Percentiles rank a stretch among this genome's conserved stretches.
Conservation (phyloP, 2,797 vertebrate genomes). For the Champsocephalus esox region DNA sequence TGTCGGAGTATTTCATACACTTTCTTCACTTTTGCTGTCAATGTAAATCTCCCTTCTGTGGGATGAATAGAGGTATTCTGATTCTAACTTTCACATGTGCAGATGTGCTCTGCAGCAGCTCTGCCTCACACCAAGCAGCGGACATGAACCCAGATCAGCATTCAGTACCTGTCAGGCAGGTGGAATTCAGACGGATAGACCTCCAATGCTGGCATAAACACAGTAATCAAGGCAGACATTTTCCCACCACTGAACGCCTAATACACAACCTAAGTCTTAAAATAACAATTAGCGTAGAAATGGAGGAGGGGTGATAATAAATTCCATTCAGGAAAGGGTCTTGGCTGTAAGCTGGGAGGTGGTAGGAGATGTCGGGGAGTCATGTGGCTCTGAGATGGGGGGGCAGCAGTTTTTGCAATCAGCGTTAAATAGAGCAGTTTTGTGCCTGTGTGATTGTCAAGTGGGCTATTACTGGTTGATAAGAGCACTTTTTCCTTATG, state of each 20-base stretch:
- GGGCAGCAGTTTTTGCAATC: conserved; percentile 94
- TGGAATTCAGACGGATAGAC: conserved; percentile 42
- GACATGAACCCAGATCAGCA: conserved; percentile 35
- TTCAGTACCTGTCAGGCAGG: conserved; percentile 33
- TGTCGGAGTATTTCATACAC: neutral
- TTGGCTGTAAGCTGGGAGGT: conserved; percentile 68
- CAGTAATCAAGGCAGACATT: conserved; percentile 77
- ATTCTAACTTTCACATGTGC: neutral
- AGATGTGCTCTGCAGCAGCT: conserved; percentile 20
- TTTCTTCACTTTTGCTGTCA: too few species aligned
- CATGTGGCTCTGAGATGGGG: conserved; percentile 68
- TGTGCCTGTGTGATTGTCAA: conserved; percentile 99
- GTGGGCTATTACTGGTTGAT: conserved; percentile 98
- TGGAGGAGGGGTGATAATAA: conserved; percentile 90
- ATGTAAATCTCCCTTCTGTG: too few species aligned
- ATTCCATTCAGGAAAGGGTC: conserved; percentile 94
- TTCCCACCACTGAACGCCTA: conserved; percentile 64
- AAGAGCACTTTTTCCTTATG: conserved; percentile 87
- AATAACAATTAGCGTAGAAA: conserved; percentile 92
- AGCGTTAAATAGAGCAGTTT: conserved; percentile 95
- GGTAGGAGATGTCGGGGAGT: conserved; percentile 71
- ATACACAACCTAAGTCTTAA: conserved; percentile 79
- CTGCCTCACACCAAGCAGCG: neutral
- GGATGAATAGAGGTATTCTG: too few species aligned
- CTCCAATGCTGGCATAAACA: conserved; percentile 61